Evolutionary conservation across 2,888 invertebrate genomes (phyloP), one percentile per base, ranked within the genome.

Genomic region (Eupeodes latifasciatus): DNA sequence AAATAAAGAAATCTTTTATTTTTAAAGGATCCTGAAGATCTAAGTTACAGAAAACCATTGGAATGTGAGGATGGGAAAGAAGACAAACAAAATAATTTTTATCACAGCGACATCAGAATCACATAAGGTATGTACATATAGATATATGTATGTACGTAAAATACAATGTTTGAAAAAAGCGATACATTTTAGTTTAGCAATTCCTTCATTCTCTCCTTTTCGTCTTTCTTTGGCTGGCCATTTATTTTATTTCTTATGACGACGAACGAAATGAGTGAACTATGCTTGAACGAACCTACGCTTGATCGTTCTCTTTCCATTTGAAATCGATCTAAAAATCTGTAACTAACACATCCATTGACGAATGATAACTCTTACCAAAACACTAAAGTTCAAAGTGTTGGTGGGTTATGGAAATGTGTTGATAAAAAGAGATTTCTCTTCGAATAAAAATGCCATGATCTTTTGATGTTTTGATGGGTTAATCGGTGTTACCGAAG

Each of bases 201-300:
- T 86, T 86, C 82, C 47, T 57, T 79, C 82, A 75, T 86, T 78
- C 49, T 79, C 82, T 82, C 40, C 36, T 83, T 83, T 44, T 64
- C 36, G 19, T 19, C 19, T 19, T 19, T 64, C 27, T 64, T 64
- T 47, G 10, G 12, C 47, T 64, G 47, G 27, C 44, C 44, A 44
- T 64, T 27, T 16, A 40, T 40, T 5, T 7, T 40, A 40, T 40
- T 40, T 40, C 9, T 44, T 44, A 53, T 53, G 16, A 57, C 2
- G 11, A 53, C 27, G 27, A 14, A 36, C 71, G 85, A 81, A 27
- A 27, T 76, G 76, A 72, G 77, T 81, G 72, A 81, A 85, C 77
- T 81, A 85, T 85, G 81, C 66, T 85, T 82, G 74, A 85, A 78
- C 85, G 74, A 86, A 78, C 85, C 82, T 82, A 86, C 85, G 78